Evolutionary conservation across 2,888 invertebrate species (phyloP).

Genomic region (Taphrorychus bicolor): DNA sequence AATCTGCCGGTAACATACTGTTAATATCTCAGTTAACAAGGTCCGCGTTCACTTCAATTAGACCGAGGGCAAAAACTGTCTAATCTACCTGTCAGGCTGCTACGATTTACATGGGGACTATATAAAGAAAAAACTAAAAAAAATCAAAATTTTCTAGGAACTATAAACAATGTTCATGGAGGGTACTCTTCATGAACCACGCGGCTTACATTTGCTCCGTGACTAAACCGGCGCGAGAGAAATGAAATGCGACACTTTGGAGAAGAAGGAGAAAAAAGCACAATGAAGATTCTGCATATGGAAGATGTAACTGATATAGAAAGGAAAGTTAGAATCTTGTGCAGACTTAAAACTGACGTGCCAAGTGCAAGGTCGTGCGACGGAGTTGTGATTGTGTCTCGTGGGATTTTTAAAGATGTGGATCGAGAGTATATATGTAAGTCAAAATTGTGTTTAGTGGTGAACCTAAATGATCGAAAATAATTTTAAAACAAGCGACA

Average conservation of each 20-base stretch:
- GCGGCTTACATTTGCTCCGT: constrained; percentile 1
- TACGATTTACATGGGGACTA: not conserved
- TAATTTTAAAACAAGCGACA: no score
- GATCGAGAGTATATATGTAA: not conserved
- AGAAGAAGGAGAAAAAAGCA: constrained; percentile 20
- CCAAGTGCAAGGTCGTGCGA: constrained; percentile 49
- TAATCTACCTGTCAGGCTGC: not conserved
- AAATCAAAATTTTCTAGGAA: constrained; percentile 1
- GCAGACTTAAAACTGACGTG: constrained; percentile 56
- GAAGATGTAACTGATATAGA: constrained; percentile 50
- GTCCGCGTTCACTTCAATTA: constrained; percentile 15
- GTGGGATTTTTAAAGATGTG: not conserved
- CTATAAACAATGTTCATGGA: not conserved
- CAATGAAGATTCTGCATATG: constrained; percentile 36
- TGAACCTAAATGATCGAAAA: no score
- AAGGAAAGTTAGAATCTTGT: constrained; percentile 55
- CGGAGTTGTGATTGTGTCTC: not conserved
- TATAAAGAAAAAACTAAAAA: not conserved
- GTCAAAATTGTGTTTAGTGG: no score
- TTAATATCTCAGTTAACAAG: constrained; percentile 2
- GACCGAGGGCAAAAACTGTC: not conserved
- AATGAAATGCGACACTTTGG: constrained; percentile 24
- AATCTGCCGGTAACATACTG: constrained; percentile 30
- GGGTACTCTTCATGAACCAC: not conserved
- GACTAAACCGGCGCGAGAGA: constrained; percentile 26